A percentile compares a stretch with the other conserved stretches of the same genome.
Conservation (phyloP, 1,140 invertebrate genomes). For the Trichoplusia ni region DNA sequence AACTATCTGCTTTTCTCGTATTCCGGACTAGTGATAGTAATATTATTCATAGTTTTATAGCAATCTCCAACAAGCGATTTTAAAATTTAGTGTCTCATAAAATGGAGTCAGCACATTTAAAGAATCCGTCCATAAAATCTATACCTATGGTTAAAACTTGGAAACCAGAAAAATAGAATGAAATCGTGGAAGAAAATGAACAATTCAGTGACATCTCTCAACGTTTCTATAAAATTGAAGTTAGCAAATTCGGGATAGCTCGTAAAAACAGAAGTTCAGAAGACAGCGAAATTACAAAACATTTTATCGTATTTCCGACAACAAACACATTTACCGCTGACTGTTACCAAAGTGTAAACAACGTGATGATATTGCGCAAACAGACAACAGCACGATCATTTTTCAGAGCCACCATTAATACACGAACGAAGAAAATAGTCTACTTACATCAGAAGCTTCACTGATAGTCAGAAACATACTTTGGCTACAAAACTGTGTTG, state of each 20-base stretch:
- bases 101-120: not conserved
- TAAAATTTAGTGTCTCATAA: not conserved
- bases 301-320: conserved; percentile 12
- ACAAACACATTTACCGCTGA: conserved; percentile 29
- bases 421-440: not conserved
- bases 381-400: conserved; percentile 9
- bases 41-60: no score
- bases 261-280: conserved; percentile 8
- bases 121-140: not conserved
- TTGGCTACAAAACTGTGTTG: no score
- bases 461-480: no score
- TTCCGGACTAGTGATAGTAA: no score
- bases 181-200: not conserved
- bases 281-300: conserved; percentile 17
- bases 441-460: no score
- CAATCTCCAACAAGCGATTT: no score
- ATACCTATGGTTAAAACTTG: not conserved
- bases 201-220: not conserved
- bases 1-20: conserved; percentile 1
- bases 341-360: conserved; percentile 19
- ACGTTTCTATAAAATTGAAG: not conserved
- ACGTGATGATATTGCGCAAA: conserved; percentile 6
- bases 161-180: conserved; percentile 1
- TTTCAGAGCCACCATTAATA: not conserved
- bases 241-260: not conserved